Conservation (phyloP, 2,113 vertebrate species). For the Grus americana region DNA sequence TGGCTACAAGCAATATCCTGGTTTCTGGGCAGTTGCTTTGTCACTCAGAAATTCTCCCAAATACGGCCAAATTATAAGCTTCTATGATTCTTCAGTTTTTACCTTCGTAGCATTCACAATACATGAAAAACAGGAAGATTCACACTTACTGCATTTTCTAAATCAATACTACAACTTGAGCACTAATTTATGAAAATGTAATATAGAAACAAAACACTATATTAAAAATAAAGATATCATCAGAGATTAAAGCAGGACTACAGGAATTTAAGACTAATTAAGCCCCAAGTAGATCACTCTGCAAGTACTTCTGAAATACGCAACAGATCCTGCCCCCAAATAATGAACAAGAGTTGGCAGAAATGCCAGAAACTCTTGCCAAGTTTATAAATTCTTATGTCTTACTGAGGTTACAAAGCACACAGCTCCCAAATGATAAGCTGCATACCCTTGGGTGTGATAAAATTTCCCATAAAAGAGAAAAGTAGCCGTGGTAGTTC, state of each 20-base stretch:
- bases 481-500: not conserved
- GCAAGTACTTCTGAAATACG: not conserved
- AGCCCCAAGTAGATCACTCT: conserved; percentile 2
- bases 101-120: not conserved
- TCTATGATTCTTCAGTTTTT: not conserved
- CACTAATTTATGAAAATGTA: conserved; percentile 64
- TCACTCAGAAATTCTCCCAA: not conserved
- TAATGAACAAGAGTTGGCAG: not conserved
- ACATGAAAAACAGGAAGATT: not conserved
- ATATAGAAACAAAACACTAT: conserved; percentile 54
- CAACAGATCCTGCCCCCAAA: not conserved
- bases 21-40: not conserved
- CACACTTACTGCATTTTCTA: conserved; percentile 9
- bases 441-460: not conserved
- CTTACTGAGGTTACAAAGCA: not conserved
- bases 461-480: not conserved
- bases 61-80: not conserved
- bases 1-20: not conserved
- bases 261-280: conserved; percentile 34
- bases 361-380: not conserved
- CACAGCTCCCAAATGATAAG: not conserved
- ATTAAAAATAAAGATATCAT: conserved; percentile 53
- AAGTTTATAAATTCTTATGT: not conserved
- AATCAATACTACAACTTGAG: conserved; percentile 42
- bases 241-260: conserved; percentile 13